Evolutionary conservation across 2,888 invertebrate species (phyloP), one percentile per base, ranked within the genome.

Genomic region (Saturnia pavonia): DNA sequence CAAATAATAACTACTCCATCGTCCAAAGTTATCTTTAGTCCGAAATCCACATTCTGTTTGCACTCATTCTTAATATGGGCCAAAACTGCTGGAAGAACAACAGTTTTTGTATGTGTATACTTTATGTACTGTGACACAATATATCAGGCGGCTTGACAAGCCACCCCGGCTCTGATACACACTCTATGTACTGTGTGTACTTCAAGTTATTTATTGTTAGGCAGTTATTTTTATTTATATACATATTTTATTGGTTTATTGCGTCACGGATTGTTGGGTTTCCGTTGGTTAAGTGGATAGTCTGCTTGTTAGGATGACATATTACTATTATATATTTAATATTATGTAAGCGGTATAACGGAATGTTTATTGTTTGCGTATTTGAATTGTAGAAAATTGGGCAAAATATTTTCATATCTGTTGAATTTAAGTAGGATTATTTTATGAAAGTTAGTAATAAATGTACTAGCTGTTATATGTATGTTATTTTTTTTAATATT

Each of bases 1-100:
- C 71, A 6, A 65, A 6, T 0, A 69, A 74, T 3, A 76, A 12
- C 88, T 74, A 77, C 91, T 91, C 91, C 87, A 82, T 74, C 45
- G 25, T 70, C 66, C 75, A 69, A 73, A 73, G 69, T 68, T 72
- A 67, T 70, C 78, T 25, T 69, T 76, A 87, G 83, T 88, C 88
- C 91, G 88, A 85, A 90, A 91, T 90, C 89, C 91, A 88, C 91
- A 90, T 92, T 92, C 91, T 91, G 92, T 91, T 92, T 91, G 90
- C 88, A 91, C 91, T 91, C 92, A 90, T 92, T 92, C 91, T 92
- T 92, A 93, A 94, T 94, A 94, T 93, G 94, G 92, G 91, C 88
- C 91, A 92, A 92, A 92, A 93, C 92, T 91, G 93, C 92, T 93
- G 91, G 91, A 90, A 89, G 90, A 91, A 92, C 92, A 93, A 92